A percentile compares a stretch with the other conserved stretches of the same genome.
phyloP scores from a whole-genome alignment of 2,797 vertebrate species.

The Salarias fasciatus region DNA sequence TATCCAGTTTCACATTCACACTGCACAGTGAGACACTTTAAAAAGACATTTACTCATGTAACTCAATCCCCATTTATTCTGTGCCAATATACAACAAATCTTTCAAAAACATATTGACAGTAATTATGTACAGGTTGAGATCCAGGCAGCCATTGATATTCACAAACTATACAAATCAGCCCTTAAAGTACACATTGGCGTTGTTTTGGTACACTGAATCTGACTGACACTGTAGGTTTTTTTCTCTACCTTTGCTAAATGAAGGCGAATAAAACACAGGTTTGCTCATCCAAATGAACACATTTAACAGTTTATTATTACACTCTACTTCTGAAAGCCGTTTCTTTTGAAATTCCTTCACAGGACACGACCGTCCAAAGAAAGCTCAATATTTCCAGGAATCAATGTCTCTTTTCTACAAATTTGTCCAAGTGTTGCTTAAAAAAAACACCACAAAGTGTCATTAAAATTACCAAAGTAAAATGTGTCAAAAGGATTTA shows the following conservation, averaged over 20 bases:
- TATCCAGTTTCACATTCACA: no score
- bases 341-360: no score
- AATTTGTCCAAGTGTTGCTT: no score
- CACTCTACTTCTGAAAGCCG: no score
- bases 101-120: conserved; percentile 47
- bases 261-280: conserved; percentile 24
- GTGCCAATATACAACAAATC: conserved; percentile 50
- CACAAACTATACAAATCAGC: conserved; percentile 73
- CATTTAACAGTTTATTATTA: no score
- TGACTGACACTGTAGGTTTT: conserved; percentile 17
- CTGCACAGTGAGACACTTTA: not conserved
- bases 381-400: no score
- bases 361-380: no score
- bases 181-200: conserved; percentile 52
- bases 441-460: no score
- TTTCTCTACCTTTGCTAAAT: conserved; percentile 29
- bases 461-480: conserved; percentile 7
- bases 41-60: conserved; percentile 40
- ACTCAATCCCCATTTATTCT: conserved; percentile 30
- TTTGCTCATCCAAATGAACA: no score
- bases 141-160: conserved; percentile 59
- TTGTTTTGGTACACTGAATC: conserved; percentile 31
- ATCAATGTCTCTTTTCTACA: no score
- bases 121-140: conserved; percentile 68
- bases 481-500: conserved; percentile 4